A percentile compares a stretch with the other conserved stretches of the same genome.
Evolutionary conservation across 2,888 invertebrate genomes (phyloP).

Genomic region (Drosophila peninsularis): DNA sequence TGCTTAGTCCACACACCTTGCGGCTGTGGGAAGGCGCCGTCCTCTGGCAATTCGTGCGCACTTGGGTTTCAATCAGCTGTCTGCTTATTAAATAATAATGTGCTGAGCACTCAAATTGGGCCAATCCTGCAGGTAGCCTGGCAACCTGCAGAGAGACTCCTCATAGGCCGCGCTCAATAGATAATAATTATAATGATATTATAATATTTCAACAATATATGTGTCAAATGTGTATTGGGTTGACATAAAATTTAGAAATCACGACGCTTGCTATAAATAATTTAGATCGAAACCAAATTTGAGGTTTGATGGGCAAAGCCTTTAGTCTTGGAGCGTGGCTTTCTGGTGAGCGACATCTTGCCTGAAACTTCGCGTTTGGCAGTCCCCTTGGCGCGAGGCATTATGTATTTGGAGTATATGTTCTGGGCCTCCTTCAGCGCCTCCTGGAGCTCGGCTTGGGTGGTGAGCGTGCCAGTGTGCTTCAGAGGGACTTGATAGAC

Average conservation of each 20-base stretch:
- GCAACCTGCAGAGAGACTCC: background rate
- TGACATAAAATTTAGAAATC: conserved; percentile 15
- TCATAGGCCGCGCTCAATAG: too few species aligned
- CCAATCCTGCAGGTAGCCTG: conserved; percentile 14
- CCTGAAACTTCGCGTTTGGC: conserved; percentile 4
- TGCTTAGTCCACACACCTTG: conserved; percentile 57
- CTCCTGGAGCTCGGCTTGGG: background rate
- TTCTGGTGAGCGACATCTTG: conserved; percentile 5
- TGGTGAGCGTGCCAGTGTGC: background rate
- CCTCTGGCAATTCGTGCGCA: conserved; percentile 29
- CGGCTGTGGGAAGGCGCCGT: conserved; percentile 12
- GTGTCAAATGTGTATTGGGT: background rate
- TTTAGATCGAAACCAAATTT: too few species aligned
- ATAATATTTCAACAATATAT: too few species aligned
- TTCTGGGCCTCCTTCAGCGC: background rate
- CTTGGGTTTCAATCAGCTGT: conserved; percentile 67
- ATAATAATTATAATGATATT: too few species aligned
- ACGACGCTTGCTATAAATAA: too few species aligned
- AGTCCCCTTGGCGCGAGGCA: conserved; percentile 20
- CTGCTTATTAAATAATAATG: conserved; percentile 75
- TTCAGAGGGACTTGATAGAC: conserved; percentile 25
- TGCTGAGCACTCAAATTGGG: conserved; percentile 38
- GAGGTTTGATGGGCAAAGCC: background rate
- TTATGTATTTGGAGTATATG: background rate
- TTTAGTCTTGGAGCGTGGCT: background rate